A percentile compares a stretch with the other conserved stretches of the same genome.
phyloP scores from a whole-genome alignment of 2,113 vertebrate species.

The Colistium nudipinnis region DNA sequence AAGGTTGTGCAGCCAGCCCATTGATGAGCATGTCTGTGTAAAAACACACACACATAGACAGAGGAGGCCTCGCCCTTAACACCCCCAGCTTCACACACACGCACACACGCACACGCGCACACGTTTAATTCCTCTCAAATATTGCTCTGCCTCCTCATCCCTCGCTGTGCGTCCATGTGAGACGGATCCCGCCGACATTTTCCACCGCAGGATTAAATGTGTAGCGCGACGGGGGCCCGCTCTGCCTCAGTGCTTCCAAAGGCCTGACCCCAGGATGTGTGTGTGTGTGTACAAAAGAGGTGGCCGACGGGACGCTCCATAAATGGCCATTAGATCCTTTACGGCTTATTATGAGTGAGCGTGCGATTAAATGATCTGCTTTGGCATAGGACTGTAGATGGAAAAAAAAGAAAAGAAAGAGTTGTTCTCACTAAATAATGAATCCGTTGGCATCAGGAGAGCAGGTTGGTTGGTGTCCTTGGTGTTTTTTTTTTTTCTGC shows the following conservation, averaged over 20 bases:
- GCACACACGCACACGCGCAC: constrained; percentile 43
- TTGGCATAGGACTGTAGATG: constrained; percentile 55
- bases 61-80: too few species aligned
- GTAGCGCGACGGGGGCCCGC: constrained; percentile 58
- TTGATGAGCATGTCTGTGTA: constrained; percentile 61
- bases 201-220: constrained; percentile 76
- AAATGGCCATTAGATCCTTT: constrained; percentile 73
- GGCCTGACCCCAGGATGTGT: constrained; percentile 56
- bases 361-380: constrained; percentile 57
- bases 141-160: constrained; percentile 66
- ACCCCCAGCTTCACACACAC: constrained; percentile 42
- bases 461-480: constrained; percentile 31
- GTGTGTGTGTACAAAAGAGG: constrained; percentile 52
- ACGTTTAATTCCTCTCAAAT: constrained; percentile 66
- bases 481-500: constrained; percentile 55
- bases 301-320: constrained; percentile 71
- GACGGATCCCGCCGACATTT: constrained; percentile 75
- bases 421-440: constrained; percentile 75
- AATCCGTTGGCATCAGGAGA: constrained; percentile 64
- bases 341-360: constrained; percentile 59
- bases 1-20: constrained; percentile 59
- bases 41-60: constrained; percentile 47
- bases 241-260: constrained; percentile 59
- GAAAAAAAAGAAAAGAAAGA: constrained; percentile 61
- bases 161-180: constrained; percentile 64